Base-by-base conservation (phyloP, 2,797 vertebrate genomes). In the Podarcis lilfordi region DNA sequence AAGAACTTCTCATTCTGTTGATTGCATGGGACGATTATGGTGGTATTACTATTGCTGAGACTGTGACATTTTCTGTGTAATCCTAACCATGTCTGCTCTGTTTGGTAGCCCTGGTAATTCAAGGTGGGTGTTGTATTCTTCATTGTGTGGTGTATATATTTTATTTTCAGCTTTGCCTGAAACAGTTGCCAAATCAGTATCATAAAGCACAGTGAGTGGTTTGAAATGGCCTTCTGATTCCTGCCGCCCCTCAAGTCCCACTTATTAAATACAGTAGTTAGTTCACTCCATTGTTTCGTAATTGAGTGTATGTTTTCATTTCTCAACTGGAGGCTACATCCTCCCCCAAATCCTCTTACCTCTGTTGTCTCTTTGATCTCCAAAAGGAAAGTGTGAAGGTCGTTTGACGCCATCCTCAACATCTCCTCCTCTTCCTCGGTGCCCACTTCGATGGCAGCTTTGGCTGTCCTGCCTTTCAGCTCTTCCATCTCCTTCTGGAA, bases 351-450 rank as follows among this genome's bases (percentile, higher is more conserved):
- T 3, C 2, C 23, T 80, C 92, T 84, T 91, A 99, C 99, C 98
- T 99, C 99, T 0, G 99, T 99, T 35, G 98, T 98, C 95, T 99
- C 98, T 90, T 98, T 99, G 76, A 99, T 99, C 95, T 99, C 98
- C 93, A 98, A 91, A 8, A 98, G 97, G 91, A 99, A 99, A 86
- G 97, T 90, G 85, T 98, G 97, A 37, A 99, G 95, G 85, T 98
- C 97, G 2, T 98, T 98, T 0, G 98, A 98, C 45, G 98, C 98
- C 0, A 96, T 98, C 80, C 98, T 96, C 90, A 99, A 91, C 61
- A 94, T 92, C 93, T 97, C 98, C 98, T 99, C 98, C 94, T 99
- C 98, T 9, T 98, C 98, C 0, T 88, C 81, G 3, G 95, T 97
- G 82, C 99, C 99, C 78, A 99, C 98, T 1, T 97, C 98, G 92